Percentiles rank a stretch among this genome's conserved stretches.
These are phyloP conservation scores for Trididemnum clinides DNA, from an alignment of 23 tunicate species.

Conservation along the genomic window DNA sequence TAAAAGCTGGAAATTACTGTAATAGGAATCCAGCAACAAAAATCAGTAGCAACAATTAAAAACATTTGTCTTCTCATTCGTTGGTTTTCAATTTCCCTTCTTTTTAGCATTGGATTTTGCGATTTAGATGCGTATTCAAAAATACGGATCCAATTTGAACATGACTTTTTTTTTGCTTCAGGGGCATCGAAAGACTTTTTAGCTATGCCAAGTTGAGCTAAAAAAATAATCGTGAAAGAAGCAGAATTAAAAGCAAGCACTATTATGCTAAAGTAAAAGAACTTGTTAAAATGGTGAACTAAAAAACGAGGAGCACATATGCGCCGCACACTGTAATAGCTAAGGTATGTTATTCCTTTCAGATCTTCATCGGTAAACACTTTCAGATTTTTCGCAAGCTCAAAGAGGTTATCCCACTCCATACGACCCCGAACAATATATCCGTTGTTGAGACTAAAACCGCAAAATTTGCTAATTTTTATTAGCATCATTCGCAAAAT, in stretches of 20 bases:
- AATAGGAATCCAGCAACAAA: constrained; percentile 39
- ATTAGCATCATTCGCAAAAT: not conserved
- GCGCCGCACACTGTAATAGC: not conserved
- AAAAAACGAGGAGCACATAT: constrained; percentile 1
- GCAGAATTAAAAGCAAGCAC: not conserved
- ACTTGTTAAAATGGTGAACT: constrained; percentile 5
- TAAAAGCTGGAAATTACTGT: constrained; percentile 1
- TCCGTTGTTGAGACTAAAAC: not conserved
- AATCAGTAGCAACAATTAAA: constrained; percentile 29
- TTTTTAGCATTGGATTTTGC: not conserved
- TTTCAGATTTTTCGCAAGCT: not conserved
- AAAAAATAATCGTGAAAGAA: not conserved
- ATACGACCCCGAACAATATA: not conserved
- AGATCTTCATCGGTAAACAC: not conserved
- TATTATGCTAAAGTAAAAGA: not conserved
- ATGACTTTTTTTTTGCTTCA: too few relatives aligned
- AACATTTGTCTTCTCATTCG: constrained; percentile 10
- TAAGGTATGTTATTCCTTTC: not conserved
- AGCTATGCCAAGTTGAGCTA: not conserved
- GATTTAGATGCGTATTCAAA: not conserved
- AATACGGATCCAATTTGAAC: not conserved
- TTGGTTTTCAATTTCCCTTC: constrained; percentile 7
- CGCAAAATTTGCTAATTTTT: constrained; percentile 2
- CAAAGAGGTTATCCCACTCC: not conserved
- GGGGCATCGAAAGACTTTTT: constrained; percentile 9